Evolutionary conservation across 2,113 vertebrate genomes (phyloP), one percentile per base, ranked within the genome.

Genomic region (Ictidomys tridecemlineatus): DNA sequence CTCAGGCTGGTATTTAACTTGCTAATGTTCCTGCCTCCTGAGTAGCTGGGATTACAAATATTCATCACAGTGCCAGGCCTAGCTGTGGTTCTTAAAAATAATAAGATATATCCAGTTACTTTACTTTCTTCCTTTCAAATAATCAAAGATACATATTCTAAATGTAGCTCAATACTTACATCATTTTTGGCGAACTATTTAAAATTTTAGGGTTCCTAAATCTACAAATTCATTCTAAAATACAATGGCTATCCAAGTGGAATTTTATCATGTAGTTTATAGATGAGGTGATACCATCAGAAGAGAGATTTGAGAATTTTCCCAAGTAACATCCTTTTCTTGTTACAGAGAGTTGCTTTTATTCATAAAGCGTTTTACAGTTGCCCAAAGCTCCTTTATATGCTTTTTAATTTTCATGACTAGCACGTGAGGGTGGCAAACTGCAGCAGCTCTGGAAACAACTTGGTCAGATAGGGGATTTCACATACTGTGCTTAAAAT

Each of bases 351-450:
- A 85, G 28, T 87, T 87, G 53, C 32, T 82, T 78, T 45, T 74
- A 90, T 69, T 72, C 90, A 30, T 69, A 79, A 69, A 48, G 11
- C 16, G 76, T 37, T 87, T 93, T 80, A 48, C 17, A 78, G 32
- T 85, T 72, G 5, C 30, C 30, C 53, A 45, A 51, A 72, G 2
- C 4, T 74, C 18, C 65, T 28, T 87, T 48, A 42, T 24, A 45
- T 78, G 20, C 34, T n/a, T 96, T 72, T 63, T 37, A 82, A 91
- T 89, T 93, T 78, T 89, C 67, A 82, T 37, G 73, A 24, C 18
- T 48, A 67, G 65, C 42, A 14, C n/a, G 30, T 37, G 34, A 85
- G 34, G 30, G 16, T 93, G 58, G 72, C 51, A 94, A 79, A 67
- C 16, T 53, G 1, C 5, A 82, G 9, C 26, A 91, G 4, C 8